Conservation (phyloP, 2,888 invertebrate genomes). For the Chymomyza amoena region DNA sequence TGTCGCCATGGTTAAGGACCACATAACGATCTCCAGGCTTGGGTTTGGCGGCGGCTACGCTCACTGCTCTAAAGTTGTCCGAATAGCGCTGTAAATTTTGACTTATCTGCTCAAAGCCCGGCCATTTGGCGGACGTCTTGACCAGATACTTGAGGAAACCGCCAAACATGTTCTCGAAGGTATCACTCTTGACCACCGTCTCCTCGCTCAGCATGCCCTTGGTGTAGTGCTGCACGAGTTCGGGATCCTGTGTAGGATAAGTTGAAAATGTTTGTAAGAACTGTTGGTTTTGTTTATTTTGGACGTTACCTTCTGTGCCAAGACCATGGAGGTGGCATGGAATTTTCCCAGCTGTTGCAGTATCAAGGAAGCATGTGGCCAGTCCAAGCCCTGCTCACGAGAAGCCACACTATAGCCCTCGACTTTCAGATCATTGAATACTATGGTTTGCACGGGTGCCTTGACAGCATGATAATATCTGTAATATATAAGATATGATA, state of each 20-base stretch:
- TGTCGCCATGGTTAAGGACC: constrained; percentile 80
- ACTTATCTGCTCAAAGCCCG: constrained; percentile 77
- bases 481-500: background rate
- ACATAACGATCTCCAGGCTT: constrained; percentile 60
- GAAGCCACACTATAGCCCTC: constrained; percentile 80
- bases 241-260: constrained; percentile 41
- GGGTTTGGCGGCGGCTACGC: constrained; percentile 42
- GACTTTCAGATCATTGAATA: constrained; percentile 80
- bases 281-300: background rate
- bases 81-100: constrained; percentile 64
- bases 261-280: background rate
- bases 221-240: constrained; percentile 47
- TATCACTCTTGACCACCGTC: constrained; percentile 45
- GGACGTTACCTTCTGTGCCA: constrained; percentile 79
- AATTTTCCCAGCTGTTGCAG: constrained; percentile 80
- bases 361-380: constrained; percentile 79
- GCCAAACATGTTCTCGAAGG: constrained; percentile 57
- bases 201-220: constrained; percentile 56
- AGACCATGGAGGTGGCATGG: constrained; percentile 81
- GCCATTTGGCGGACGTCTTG: constrained; percentile 75
- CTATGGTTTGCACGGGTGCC: constrained; percentile 69
- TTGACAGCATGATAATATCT: constrained; percentile 67
- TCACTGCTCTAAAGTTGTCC: constrained; percentile 46
- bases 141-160: constrained; percentile 58
- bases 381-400: constrained; percentile 80